A percentile compares a stretch with the other conserved stretches of the same genome.
Conservation (phyloP, 2,797 vertebrate species). For the Acipenser transmontanus region DNA sequence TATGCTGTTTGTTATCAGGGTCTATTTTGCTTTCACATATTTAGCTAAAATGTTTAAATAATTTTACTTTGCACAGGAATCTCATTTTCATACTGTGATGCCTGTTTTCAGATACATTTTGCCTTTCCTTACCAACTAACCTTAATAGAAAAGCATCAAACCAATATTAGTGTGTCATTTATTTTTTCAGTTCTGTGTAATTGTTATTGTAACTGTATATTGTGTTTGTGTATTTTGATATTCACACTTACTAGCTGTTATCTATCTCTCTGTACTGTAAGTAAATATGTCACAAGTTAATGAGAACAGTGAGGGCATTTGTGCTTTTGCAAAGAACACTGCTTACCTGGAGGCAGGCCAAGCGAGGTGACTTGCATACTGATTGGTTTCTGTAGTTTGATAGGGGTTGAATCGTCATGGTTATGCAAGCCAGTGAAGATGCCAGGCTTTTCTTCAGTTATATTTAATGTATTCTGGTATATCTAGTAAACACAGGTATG, state of each 20-base stretch:
- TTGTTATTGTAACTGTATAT: too few species aligned
- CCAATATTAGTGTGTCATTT: too few species aligned
- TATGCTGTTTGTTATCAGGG: too few species aligned
- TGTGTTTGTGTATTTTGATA: too few species aligned
- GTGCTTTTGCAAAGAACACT: neutral
- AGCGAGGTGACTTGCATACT: neutral
- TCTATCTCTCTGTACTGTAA: neutral
- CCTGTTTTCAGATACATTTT: too few species aligned
- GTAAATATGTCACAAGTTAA: constrained; percentile 4
- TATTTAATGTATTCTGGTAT: constrained; percentile 31
- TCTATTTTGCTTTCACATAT: too few species aligned
- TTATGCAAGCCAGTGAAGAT: constrained; percentile 5
- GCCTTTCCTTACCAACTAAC: too few species aligned
- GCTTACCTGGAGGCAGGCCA: constrained; percentile 8
- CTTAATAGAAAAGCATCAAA: too few species aligned
- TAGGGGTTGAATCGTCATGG: fast-evolving
- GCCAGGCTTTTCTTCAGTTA: constrained; percentile 19
- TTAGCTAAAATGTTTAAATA: too few species aligned
- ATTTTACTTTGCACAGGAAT: too few species aligned
- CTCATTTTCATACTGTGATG: too few species aligned
- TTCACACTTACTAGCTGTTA: neutral
- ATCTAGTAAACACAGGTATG: constrained; percentile 11
- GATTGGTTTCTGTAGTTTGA: neutral
- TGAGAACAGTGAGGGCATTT: constrained; percentile 3
- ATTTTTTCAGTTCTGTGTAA: too few species aligned